These are phyloP conservation scores for Pelmatolapia mariae DNA, from an alignment of 2,113 vertebrate species.

Conservation along the genomic window DNA sequence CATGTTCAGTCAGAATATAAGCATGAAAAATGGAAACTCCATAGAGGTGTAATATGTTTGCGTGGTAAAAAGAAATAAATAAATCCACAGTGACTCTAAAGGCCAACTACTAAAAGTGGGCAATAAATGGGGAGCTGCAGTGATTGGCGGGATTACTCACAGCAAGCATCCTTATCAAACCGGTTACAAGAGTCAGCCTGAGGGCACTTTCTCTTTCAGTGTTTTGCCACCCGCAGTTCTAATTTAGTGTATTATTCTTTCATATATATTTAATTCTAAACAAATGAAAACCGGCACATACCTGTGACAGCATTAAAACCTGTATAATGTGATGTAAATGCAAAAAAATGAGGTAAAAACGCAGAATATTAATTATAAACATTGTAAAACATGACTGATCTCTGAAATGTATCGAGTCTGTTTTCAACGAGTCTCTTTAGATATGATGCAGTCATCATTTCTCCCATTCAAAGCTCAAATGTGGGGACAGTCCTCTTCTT, in stretches of 20 bases:
- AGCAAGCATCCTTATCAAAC: neutral
- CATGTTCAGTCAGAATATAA: neutral
- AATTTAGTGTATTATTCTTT: neutral
- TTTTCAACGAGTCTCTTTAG: neutral
- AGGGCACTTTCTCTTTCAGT: neutral
- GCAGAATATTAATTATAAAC: too few relatives aligned
- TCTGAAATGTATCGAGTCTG: neutral
- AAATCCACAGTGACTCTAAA: neutral
- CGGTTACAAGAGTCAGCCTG: neutral
- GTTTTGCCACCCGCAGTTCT: fast-evolving
- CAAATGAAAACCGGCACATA: neutral
- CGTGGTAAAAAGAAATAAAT: neutral
- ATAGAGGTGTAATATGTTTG: neutral
- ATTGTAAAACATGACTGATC: neutral
- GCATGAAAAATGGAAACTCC: neutral
- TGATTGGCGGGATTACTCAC: neutral
- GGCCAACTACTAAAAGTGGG: neutral
- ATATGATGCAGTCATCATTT: neutral
- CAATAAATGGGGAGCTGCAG: neutral
- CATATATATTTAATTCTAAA: neutral
- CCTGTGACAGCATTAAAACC: neutral
- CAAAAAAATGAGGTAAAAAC: neutral
- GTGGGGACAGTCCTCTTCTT: fast-evolving
- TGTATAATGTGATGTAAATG: neutral
- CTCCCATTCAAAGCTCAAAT: neutral